phyloP scores from a whole-genome alignment of 2,797 vertebrate species.

The Pangasius sanitwongsei region DNA sequence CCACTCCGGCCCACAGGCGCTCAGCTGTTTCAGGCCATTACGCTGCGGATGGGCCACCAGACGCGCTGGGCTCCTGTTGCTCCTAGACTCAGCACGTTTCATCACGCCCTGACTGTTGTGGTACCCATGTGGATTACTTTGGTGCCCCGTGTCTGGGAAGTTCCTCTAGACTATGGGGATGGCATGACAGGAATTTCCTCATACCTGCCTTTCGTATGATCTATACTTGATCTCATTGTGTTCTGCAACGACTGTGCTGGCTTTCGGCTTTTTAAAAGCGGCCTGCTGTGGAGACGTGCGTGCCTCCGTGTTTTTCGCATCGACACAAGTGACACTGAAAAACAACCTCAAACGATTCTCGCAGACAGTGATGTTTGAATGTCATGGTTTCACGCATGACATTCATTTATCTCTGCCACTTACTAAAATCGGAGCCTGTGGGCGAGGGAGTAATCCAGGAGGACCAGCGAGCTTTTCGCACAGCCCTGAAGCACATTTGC shows the following conservation, averaged over 20 bases:
- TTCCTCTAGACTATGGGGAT: conserved; percentile 30
- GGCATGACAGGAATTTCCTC: conserved; percentile 11
- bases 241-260: not conserved
- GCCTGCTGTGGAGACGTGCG: not conserved
- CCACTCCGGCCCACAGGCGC: conserved; percentile 71
- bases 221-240: not conserved
- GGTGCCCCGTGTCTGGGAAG: conserved; percentile 50
- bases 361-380: conserved; percentile 5
- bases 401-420: conserved; percentile 64
- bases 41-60: conserved; percentile 57
- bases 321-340: not conserved
- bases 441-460: conserved; percentile 64
- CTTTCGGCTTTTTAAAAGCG: not conserved
- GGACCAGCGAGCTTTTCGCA: conserved; percentile 67
- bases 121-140: conserved; percentile 53
- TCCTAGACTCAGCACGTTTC: conserved; percentile 61
- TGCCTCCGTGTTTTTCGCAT: not conserved
- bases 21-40: conserved; percentile 80
- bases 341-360: conserved; percentile 13
- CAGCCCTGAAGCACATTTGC: conserved; percentile 71
- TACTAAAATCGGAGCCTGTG: conserved; percentile 71
- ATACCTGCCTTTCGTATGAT: conserved; percentile 32
- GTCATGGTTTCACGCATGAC: not conserved
- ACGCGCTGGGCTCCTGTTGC: conserved; percentile 61
- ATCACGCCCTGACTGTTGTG: conserved; percentile 58